Evolutionary conservation across 2,797 vertebrate species (phyloP).

Genomic region (Sebastes minor): DNA sequence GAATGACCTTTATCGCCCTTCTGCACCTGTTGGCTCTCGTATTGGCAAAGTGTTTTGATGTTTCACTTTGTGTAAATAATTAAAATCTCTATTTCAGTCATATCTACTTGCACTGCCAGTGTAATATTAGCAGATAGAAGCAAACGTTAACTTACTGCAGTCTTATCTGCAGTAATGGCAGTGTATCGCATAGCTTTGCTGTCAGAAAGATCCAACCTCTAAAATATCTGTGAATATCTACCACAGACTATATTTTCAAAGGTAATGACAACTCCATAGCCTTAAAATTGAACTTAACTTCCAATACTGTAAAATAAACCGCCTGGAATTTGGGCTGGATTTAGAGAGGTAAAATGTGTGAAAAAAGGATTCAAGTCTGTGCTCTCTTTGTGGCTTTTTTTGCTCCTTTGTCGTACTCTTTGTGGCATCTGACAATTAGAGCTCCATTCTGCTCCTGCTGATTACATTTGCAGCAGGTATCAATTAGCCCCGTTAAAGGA

Average conservation of each 20-base stretch:
- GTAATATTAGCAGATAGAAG: constrained; percentile 11
- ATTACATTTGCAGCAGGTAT: constrained; percentile 61
- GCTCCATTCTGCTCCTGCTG: constrained; percentile 43
- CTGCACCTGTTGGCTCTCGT: constrained; percentile 43
- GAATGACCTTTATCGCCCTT: constrained; percentile 46
- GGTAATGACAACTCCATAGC: neutral
- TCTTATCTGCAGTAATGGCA: constrained; percentile 21
- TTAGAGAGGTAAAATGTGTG: neutral
- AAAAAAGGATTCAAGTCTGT: neutral
- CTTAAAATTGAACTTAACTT: neutral
- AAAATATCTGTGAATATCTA: constrained; percentile 17
- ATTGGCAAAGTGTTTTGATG: constrained; percentile 55
- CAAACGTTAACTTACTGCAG: constrained; percentile 7
- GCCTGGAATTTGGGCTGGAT: neutral
- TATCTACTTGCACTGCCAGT: constrained; percentile 8
- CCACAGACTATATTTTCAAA: constrained; percentile 18
- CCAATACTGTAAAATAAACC: neutral
- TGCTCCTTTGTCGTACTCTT: neutral
- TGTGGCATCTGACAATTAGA: constrained; percentile 36
- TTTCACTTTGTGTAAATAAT: constrained; percentile 54
- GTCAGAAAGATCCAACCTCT: constrained; percentile 15
- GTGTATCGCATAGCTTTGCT: constrained; percentile 1
- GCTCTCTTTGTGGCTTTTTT: neutral
- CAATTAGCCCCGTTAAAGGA: constrained; percentile 52
- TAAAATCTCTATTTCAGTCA: constrained; percentile 23